phyloP scores from a whole-genome alignment of 2,113 vertebrate species.

The Oryzias javanicus region DNA sequence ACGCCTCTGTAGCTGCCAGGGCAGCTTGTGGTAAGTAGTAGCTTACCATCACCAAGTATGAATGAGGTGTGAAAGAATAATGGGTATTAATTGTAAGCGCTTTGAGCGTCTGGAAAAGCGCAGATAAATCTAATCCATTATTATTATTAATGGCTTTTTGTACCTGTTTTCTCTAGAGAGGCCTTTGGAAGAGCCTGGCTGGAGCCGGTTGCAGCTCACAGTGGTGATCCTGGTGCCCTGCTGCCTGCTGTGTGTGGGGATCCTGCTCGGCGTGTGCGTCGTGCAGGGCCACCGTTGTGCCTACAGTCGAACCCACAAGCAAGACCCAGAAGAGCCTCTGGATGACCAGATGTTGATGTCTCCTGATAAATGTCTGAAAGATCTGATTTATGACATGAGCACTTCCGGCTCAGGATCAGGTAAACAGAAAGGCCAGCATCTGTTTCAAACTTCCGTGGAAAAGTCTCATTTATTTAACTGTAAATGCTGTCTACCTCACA shows the following conservation, averaged over 20 bases:
- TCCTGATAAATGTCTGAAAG: constrained; percentile 86
- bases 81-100: no score
- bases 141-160: background rate
- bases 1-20: no score
- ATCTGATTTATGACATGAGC: constrained; percentile 91
- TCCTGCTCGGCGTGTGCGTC: constrained; percentile 69
- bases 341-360: constrained; percentile 81
- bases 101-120: no score
- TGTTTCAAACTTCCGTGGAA: background rate
- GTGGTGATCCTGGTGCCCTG: constrained; percentile 79
- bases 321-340: constrained; percentile 83
- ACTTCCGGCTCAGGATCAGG: constrained; percentile 95
- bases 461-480: background rate
- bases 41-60: no score
- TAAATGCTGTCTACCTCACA: constrained; percentile 41
- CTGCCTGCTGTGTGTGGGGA: constrained; percentile 76
- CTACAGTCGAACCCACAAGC: constrained; percentile 70
- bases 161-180: constrained; percentile 45
- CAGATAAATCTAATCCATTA: no score
- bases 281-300: constrained; percentile 74
- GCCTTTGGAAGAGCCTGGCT: constrained; percentile 53
- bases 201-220: constrained; percentile 72
- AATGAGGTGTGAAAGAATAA: no score
- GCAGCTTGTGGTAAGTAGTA: no score
- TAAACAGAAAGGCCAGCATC: constrained; percentile 45